Evolutionary conservation across 2,888 invertebrate species (phyloP).

Genomic region (Amphipyra berbera): DNA sequence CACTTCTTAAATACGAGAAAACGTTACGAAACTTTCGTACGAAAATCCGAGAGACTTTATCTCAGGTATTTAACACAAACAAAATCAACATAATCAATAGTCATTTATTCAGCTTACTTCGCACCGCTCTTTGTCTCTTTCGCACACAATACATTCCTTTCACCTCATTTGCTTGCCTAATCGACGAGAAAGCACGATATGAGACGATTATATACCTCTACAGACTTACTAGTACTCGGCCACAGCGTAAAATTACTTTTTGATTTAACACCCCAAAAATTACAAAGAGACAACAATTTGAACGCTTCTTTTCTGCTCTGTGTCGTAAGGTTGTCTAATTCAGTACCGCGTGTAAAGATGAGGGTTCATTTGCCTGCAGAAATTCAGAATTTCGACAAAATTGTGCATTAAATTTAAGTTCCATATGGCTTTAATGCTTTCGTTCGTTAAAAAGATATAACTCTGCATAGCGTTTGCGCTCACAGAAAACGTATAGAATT

Average conservation of each 20-base stretch:
- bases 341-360: constrained; percentile 44
- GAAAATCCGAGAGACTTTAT: constrained; percentile 12
- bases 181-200: constrained; percentile 80
- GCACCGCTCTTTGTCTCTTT: constrained; percentile 67
- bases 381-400: constrained; percentile 65
- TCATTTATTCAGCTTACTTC: constrained; percentile 66
- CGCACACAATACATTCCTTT: constrained; percentile 73
- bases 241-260: constrained; percentile 49
- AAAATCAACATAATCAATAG: constrained; percentile 61
- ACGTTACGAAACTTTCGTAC: constrained; percentile 18
- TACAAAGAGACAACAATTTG: constrained; percentile 13
- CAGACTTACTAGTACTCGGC: constrained; percentile 42
- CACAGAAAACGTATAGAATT: constrained; percentile 1
- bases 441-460: constrained; percentile 59
- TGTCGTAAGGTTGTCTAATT: constrained; percentile 36
- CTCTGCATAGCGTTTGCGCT: constrained; percentile 15
- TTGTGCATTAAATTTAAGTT: constrained; percentile 68
- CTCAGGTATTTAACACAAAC: constrained; percentile 54
- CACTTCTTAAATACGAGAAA: constrained; percentile 6
- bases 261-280: not conserved
- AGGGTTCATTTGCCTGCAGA: constrained; percentile 64
- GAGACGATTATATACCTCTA: constrained; percentile 69
- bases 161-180: constrained; percentile 79
- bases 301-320: constrained; percentile 41
- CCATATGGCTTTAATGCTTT: constrained; percentile 63